Conservation (phyloP, 2,888 invertebrate species). For the Pachycephus smyrnensis region DNA sequence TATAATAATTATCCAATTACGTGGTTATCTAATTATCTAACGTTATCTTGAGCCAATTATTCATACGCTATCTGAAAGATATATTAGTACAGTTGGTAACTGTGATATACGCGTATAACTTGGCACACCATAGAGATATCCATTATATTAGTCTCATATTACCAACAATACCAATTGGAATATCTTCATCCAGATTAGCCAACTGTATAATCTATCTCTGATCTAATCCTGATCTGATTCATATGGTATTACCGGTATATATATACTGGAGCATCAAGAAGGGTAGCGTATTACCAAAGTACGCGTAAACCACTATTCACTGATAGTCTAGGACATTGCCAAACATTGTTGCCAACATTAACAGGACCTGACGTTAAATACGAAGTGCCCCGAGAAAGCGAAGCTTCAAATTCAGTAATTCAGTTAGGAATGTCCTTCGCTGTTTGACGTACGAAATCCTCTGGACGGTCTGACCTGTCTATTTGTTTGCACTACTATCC, state of each 20-base stretch:
- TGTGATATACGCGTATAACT: background rate
- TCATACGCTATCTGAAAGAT: background rate
- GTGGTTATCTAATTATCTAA: background rate
- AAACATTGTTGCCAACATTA: background rate
- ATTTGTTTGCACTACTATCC: background rate
- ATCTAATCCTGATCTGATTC: background rate
- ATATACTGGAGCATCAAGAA: no score
- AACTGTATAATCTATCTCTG: no score
- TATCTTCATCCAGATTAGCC: no score
- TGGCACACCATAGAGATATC: background rate
- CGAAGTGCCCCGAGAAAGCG: background rate
- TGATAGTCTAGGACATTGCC: background rate
- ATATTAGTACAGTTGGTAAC: background rate
- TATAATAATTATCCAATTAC: background rate
- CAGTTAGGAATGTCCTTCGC: background rate
- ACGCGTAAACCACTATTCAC: background rate
- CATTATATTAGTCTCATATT: background rate
- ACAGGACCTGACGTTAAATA: background rate
- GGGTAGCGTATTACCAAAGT: background rate
- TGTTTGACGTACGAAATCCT: background rate
- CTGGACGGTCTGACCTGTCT: background rate
- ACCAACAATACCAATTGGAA: background rate
- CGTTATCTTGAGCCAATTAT: background rate
- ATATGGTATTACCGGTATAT: no score
- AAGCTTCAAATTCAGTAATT: background rate